Base-by-base conservation (phyloP, 1,140 invertebrate genomes). In the Ceratosolen fusciceps region DNA sequence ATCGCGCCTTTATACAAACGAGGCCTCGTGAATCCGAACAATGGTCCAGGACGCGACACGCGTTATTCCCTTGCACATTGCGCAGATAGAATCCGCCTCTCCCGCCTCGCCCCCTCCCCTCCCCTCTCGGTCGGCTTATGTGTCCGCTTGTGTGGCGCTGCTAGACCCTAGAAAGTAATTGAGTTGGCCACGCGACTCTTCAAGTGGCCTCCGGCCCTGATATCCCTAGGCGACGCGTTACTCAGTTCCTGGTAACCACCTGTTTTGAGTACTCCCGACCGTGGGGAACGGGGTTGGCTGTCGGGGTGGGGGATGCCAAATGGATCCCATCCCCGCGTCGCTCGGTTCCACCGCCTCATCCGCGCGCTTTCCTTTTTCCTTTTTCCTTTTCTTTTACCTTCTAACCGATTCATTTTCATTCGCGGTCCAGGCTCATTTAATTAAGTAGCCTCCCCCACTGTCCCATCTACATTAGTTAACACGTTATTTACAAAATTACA, bases 181-280 rank as follows among this genome's bases (percentile, higher is more conserved):
- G 88, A 89, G 86, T 88, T 85, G 86, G 88, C 85, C 88, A 89
- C 88, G 88, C 87, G 88, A 90, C 88, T 88, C 87, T 87, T 88
- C 83, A 84, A 88, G 87, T 87, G 85, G 82, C 84, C 83, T 81
- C 56, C 43, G 70, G 70, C 52, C 68, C 76, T 78, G n/a, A 65
- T 71, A 73, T 79, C 77, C 70, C 77, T 60, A 49, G 77, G 77
- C 77, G 77, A 74, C 26, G n/a, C n/a, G 31, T 39, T 39, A 62
- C 56, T 56, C 26, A 39, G 62, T 84, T 80, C 79, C 81, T 86
- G 83, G 79, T 89, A 89, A 88, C 88, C 88, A 89, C 88, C 88
- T 90, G 88, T 89, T 90, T 87, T 83, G 82, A 86, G 82, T 80
- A 82, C 80, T 65, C 8, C 43, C 47, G 70, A 14, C 29, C n/a